These are phyloP conservation scores for Gobiocypris rarus DNA, from an alignment of 2,113 vertebrate genomes.

Conservation along the genomic window DNA sequence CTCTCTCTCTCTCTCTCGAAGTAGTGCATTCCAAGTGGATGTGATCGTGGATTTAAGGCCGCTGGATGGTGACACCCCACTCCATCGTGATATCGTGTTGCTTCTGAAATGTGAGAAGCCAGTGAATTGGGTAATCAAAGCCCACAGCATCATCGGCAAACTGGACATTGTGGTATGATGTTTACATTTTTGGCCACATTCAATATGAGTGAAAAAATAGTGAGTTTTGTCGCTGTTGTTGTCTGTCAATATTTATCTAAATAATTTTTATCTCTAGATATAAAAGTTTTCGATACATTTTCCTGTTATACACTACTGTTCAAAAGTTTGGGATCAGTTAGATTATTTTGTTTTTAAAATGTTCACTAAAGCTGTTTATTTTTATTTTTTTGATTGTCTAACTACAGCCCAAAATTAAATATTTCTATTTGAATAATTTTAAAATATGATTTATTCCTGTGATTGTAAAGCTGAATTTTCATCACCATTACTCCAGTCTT, in stretches of 20 bases:
- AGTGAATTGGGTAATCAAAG: slow-evolving; percentile 96
- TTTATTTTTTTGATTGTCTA: neutral
- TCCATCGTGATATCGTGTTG: slow-evolving; percentile 83
- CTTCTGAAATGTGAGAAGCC: slow-evolving; percentile 90
- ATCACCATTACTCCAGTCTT: too few relatives aligned
- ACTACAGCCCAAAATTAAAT: neutral
- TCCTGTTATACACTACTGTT: neutral
- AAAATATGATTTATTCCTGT: neutral
- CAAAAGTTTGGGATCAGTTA: too few relatives aligned
- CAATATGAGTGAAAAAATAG: neutral
- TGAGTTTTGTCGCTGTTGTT: too few relatives aligned
- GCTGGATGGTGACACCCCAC: slow-evolving; percentile 72
- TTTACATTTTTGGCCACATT: neutral
- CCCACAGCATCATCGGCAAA: slow-evolving; percentile 82
- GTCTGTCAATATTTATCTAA: too few relatives aligned
- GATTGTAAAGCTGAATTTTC: neutral
- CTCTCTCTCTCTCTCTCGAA: slow-evolving; percentile 17
- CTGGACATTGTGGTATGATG: slow-evolving; percentile 87
- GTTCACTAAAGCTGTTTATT: neutral
- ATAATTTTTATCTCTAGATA: neutral
- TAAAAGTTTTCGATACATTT: too few relatives aligned
- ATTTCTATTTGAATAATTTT: neutral
- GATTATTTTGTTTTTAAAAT: neutral
- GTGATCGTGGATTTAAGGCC: slow-evolving; percentile 91
- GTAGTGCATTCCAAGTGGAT: slow-evolving; percentile 95